These are phyloP conservation scores for Notolabrus celidotus DNA, from an alignment of 2,797 vertebrate species.

Conservation along the genomic window DNA sequence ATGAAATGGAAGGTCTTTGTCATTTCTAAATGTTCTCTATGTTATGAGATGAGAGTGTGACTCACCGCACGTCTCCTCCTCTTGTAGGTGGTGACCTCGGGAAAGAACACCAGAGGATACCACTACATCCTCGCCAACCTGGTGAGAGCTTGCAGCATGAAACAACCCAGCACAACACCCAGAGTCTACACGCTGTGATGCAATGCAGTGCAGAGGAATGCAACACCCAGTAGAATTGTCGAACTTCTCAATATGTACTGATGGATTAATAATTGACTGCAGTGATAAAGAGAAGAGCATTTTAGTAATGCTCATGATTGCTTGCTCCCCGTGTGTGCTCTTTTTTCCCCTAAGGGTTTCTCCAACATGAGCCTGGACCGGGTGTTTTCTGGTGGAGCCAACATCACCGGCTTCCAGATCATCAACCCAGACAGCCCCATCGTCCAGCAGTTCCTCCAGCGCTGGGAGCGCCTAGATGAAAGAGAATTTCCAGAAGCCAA, in stretches of 20 bases:
- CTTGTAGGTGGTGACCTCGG: slow-evolving; percentile 92
- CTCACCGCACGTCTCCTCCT: slow-evolving; percentile 64
- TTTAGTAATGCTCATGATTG: slow-evolving; percentile 33
- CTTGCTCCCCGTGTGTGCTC: slow-evolving; percentile 21
- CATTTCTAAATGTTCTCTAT: slow-evolving; percentile 43
- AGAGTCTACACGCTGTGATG: slow-evolving; percentile 42
- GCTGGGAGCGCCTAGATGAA: slow-evolving; percentile 97
- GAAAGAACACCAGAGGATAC: slow-evolving; percentile 96
- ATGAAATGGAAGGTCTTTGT: slow-evolving; percentile 56
- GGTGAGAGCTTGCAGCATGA: slow-evolving; percentile 85
- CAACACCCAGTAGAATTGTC: slow-evolving; percentile 12
- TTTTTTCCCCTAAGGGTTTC: slow-evolving; percentile 89
- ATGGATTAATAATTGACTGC: slow-evolving; percentile 11
- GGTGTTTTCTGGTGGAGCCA: slow-evolving; percentile 95
- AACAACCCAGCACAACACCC: slow-evolving; percentile 38
- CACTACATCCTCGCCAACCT: slow-evolving; percentile 98
- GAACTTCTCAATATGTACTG: slow-evolving; percentile 3
- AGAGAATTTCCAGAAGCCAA: slow-evolving; percentile 97
- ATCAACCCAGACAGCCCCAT: slow-evolving; percentile 95
- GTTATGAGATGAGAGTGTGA: slow-evolving; percentile 50
- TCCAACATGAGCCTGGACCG: slow-evolving; percentile 94
- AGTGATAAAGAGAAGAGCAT: slow-evolving; percentile 20
- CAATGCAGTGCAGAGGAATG: slow-evolving; percentile 40
- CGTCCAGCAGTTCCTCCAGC: slow-evolving; percentile 97
- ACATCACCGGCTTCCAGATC: slow-evolving; percentile 97